Conservation (phyloP, 2,888 invertebrate genomes). For the Ganaspis brasiliensis region DNA sequence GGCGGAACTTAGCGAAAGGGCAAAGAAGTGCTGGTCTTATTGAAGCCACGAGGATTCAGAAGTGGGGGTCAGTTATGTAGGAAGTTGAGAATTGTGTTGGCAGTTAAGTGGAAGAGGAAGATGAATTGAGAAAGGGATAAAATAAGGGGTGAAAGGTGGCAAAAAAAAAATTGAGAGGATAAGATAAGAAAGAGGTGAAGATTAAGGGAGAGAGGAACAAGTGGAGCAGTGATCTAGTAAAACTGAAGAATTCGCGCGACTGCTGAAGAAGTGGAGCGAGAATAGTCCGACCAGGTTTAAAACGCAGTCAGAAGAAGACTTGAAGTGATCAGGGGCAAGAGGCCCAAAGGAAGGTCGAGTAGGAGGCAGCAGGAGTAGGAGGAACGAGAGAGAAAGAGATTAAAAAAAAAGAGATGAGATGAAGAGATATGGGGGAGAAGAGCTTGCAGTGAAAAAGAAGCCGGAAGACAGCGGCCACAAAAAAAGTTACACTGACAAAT, state of each 20-base stretch:
- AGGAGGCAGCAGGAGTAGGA: conserved; percentile 41
- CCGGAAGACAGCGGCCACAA: conserved; percentile 25
- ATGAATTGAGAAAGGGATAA: conserved; percentile 38
- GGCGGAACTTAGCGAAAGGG: conserved; percentile 59
- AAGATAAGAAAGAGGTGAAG: background rate
- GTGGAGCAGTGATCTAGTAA: conserved; percentile 64
- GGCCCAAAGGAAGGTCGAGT: conserved; percentile 63
- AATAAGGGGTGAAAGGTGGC: conserved; percentile 47
- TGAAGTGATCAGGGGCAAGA: conserved; percentile 65
- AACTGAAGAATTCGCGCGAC: conserved; percentile 68
- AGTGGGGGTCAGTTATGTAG: conserved; percentile 58
- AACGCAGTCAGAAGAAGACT: conserved; percentile 66
- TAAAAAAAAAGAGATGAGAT: conserved; percentile 42
- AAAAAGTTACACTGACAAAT: conserved; percentile 33
- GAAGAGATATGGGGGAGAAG: conserved; percentile 37
- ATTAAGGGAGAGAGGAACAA: background rate
- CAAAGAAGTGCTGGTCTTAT: conserved; percentile 60
- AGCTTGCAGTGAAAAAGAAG: conserved; percentile 43
- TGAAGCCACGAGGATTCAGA: conserved; percentile 54
- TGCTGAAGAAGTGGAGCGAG: conserved; percentile 71
- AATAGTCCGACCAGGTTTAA: conserved; percentile 61
- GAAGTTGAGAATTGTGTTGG: conserved; percentile 52
- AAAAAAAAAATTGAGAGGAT: conserved; percentile 35
- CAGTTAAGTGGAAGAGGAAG: conserved; percentile 46
- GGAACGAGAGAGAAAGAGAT: conserved; percentile 49